phyloP scores from a whole-genome alignment of 2,113 vertebrate species.

The Aegypius monachus region DNA sequence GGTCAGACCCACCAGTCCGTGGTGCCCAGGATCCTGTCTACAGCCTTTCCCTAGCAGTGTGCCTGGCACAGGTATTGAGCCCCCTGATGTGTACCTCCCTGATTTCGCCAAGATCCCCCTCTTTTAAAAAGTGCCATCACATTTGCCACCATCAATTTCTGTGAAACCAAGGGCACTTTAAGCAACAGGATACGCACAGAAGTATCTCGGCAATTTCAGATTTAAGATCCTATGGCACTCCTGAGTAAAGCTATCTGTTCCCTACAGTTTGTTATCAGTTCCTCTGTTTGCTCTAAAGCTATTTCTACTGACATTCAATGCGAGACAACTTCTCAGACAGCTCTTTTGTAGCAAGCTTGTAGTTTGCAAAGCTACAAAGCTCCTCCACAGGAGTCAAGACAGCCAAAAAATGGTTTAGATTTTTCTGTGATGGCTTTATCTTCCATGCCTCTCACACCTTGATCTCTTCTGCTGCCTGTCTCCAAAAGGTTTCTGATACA shows the following conservation, averaged over 20 bases:
- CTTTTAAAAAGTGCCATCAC: background rate
- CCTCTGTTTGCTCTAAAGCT: background rate
- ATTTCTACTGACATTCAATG: background rate
- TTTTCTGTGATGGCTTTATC: background rate
- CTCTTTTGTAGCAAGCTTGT: background rate
- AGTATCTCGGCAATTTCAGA: conserved; percentile 13
- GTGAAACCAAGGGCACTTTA: background rate
- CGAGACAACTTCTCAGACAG: background rate
- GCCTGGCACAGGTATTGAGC: background rate
- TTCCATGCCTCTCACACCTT: background rate
- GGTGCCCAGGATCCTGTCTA: background rate
- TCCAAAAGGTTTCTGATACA: background rate
- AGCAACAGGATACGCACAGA: background rate
- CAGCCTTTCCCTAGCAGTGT: background rate
- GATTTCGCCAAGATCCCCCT: background rate
- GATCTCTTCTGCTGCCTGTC: background rate
- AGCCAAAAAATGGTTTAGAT: background rate
- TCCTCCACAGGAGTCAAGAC: background rate
- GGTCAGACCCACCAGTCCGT: background rate
- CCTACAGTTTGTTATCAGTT: background rate
- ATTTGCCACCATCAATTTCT: background rate
- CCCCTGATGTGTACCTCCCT: background rate
- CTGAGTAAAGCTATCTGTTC: background rate
- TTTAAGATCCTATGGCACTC: background rate
- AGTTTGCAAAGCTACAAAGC: background rate